A percentile compares a stretch with the other conserved stretches of the same genome.
These are phyloP conservation scores for Corythornis vintsioides DNA, from an alignment of 2,113 vertebrate genomes.

Conservation along the genomic window DNA sequence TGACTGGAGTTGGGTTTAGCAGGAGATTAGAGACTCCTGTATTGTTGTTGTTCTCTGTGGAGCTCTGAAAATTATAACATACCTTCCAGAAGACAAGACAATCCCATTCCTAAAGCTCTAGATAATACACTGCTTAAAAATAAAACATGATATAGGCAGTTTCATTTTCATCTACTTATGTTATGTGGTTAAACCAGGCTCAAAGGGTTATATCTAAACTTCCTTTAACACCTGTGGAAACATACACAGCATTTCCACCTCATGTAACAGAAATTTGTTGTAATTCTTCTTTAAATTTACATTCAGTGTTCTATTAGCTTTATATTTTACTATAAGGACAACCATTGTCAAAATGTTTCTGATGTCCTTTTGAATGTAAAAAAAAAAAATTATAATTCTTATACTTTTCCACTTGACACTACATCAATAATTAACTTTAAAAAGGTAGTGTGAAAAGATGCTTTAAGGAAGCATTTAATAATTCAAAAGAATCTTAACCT, in stretches of 20 bases:
- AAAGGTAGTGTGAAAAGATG: slow-evolving; percentile 68
- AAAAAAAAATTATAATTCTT: slow-evolving; percentile 60
- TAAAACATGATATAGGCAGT: slow-evolving; percentile 73
- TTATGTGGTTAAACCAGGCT: slow-evolving; percentile 71
- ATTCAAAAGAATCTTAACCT: slow-evolving; percentile 77
- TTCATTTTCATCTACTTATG: slow-evolving; percentile 71
- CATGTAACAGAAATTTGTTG: slow-evolving; percentile 49
- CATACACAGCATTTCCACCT: slow-evolving; percentile 60
- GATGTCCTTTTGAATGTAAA: slow-evolving; percentile 35
- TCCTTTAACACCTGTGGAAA: slow-evolving; percentile 69
- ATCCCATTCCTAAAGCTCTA: slow-evolving; percentile 73
- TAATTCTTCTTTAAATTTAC: slow-evolving; percentile 62
- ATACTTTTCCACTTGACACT: slow-evolving; percentile 71
- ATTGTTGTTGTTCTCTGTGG: slow-evolving; percentile 70
- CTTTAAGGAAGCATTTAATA: slow-evolving; percentile 80
- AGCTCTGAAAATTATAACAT: slow-evolving; percentile 75
- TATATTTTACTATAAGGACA: slow-evolving; percentile 69
- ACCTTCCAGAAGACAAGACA: slow-evolving; percentile 74
- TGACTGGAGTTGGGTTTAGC: slow-evolving; percentile 70
- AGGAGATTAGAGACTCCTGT: slow-evolving; percentile 67
- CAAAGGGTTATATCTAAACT: slow-evolving; percentile 66
- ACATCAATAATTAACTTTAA: slow-evolving; percentile 75
- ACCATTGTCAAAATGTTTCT: slow-evolving; percentile 64
- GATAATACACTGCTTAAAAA: slow-evolving; percentile 71
- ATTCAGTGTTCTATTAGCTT: slow-evolving; percentile 48